Evolutionary conservation across 2,888 invertebrate species (phyloP).

Genomic region (Pilophorus perplexus): DNA sequence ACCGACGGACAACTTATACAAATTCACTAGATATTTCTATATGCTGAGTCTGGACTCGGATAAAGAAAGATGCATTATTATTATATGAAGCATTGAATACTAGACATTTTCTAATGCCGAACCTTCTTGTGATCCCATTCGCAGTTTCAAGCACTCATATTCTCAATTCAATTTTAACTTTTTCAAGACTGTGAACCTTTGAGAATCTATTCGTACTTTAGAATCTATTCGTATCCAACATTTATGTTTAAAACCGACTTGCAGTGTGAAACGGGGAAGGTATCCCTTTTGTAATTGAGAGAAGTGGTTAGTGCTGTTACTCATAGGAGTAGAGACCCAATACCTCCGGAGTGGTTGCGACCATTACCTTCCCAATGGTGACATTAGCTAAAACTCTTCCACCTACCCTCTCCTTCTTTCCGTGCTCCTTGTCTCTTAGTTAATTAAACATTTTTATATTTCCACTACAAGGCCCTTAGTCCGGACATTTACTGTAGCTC

Average conservation of each 20-base stretch:
- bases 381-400: slow-evolving; percentile 39
- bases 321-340: slow-evolving; percentile 34
- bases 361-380: slow-evolving; percentile 38
- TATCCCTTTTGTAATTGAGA: slow-evolving; percentile 30
- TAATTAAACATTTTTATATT: slow-evolving; percentile 40
- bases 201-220: too few relatives aligned
- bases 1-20: too few relatives aligned
- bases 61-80: too few relatives aligned
- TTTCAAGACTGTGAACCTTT: too few relatives aligned
- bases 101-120: too few relatives aligned
- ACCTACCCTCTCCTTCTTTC: slow-evolving; percentile 1
- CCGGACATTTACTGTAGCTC: neutral
- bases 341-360: slow-evolving; percentile 35
- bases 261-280: neutral
- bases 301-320: slow-evolving; percentile 38
- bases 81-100: too few relatives aligned
- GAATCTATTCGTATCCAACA: slow-evolving; percentile 5
- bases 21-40: too few relatives aligned
- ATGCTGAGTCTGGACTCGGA: too few relatives aligned
- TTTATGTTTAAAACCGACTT: too few relatives aligned
- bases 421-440: slow-evolving; percentile 25
- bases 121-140: too few relatives aligned
- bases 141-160: too few relatives aligned
- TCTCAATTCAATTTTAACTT: too few relatives aligned
- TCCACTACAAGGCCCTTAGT: neutral